Conservation (phyloP, 92 coral and sea anemone genomes). For the Parazoanthus darwini region DNA sequence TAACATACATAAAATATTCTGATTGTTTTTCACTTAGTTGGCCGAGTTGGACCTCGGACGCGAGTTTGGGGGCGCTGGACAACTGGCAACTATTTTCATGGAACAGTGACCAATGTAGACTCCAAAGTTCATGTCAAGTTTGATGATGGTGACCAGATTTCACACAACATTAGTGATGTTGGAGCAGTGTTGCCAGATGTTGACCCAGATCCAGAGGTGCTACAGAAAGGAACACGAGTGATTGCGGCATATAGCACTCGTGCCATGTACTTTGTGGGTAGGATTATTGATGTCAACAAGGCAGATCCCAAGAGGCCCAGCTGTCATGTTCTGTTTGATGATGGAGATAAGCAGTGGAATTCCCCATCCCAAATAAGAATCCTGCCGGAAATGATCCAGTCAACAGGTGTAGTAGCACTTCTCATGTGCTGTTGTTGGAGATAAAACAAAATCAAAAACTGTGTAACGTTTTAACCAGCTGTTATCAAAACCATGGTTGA, state of each 20-base stretch:
- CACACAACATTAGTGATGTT: conserved; percentile 49
- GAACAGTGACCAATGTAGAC: conserved; percentile 59
- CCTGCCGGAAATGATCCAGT: conserved; percentile 42
- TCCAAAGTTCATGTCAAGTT: conserved; percentile 56
- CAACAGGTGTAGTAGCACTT: conserved; percentile 10
- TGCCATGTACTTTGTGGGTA: conserved; percentile 50
- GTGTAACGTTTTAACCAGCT: not conserved
- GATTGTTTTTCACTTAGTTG: conserved; percentile 32
- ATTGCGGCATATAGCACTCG: conserved; percentile 52
- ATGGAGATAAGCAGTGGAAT: conserved; percentile 59
- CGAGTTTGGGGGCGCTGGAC: conserved; percentile 65
- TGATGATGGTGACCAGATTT: conserved; percentile 61
- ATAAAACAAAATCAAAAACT: not conserved
- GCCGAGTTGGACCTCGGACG: conserved; percentile 57
- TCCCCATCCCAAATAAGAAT: conserved; percentile 45
- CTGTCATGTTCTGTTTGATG: conserved; percentile 62
- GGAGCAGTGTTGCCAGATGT: conserved; percentile 60
- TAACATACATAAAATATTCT: not conserved
- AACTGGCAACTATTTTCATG: conserved; percentile 50
- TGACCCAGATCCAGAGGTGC: conserved; percentile 59
- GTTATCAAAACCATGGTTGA: too few relatives aligned
- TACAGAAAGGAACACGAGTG: conserved; percentile 57
- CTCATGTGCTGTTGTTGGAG: not conserved
- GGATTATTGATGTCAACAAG: conserved; percentile 45
- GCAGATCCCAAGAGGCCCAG: conserved; percentile 41